phyloP scores from a whole-genome alignment of 2,888 invertebrate species.

The Protula sp. region DNA sequence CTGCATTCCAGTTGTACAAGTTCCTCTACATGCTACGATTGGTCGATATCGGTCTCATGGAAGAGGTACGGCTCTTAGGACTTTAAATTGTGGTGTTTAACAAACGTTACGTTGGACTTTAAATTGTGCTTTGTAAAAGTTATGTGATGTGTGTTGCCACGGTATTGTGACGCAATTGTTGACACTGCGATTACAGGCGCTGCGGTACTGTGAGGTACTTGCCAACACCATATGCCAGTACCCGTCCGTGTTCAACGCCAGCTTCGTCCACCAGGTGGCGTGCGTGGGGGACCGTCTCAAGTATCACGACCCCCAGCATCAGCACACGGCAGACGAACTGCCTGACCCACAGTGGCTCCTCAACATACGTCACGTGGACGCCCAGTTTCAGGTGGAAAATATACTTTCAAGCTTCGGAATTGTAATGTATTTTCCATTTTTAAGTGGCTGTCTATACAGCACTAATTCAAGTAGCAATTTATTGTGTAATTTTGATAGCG shows the following conservation, averaged over 20 bases:
- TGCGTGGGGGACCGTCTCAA: constrained; percentile 63
- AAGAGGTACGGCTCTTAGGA: constrained; percentile 62
- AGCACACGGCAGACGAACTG: constrained; percentile 32
- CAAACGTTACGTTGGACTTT: no score
- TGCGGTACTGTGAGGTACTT: constrained; percentile 78
- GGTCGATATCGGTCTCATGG: constrained; percentile 70
- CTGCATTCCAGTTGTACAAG: constrained; percentile 80
- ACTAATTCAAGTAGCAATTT: background rate
- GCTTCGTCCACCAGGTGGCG: constrained; percentile 12
- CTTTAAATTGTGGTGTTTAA: no score
- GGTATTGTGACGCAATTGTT: no score
- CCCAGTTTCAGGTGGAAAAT: constrained; percentile 38
- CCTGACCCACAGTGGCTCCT: constrained; percentile 62
- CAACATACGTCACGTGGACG: constrained; percentile 54
- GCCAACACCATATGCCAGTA: constrained; percentile 64
- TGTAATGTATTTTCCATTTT: no score
- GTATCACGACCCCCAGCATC: constrained; percentile 63
- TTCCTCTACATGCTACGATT: constrained; percentile 73
- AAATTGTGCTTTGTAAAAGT: no score
- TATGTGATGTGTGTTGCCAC: no score
- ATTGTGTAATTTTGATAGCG: no score
- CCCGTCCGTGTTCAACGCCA: constrained; percentile 37
- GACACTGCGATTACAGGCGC: no score
- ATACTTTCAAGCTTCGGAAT: no score
- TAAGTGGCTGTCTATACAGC: no score